Percentiles rank a stretch among this genome's conserved stretches.
These are phyloP conservation scores for Phymastichus coffea DNA, from an alignment of 1,140 invertebrate species.

Conservation along the genomic window DNA sequence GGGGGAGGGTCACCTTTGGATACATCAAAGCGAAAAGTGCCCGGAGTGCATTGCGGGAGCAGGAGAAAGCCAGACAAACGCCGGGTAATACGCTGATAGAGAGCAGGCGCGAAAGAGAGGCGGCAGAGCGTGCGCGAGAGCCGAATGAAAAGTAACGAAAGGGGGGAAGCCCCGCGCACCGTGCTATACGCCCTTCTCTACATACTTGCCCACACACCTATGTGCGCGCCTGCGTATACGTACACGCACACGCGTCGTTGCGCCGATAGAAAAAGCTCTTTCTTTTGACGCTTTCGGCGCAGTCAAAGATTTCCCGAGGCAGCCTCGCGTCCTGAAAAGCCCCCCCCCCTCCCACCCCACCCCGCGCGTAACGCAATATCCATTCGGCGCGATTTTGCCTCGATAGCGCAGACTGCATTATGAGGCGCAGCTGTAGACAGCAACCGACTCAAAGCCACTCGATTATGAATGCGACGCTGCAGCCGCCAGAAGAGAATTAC, in stretches of 20 bases:
- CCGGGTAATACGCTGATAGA: slow-evolving; percentile 13
- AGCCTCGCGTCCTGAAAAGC: too few relatives aligned
- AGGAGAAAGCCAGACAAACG: slow-evolving; percentile 30
- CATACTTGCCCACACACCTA: too few relatives aligned
- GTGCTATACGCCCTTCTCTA: too few relatives aligned
- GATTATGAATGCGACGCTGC: slow-evolving; percentile 11
- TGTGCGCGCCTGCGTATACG: too few relatives aligned
- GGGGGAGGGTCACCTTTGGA: too few relatives aligned
- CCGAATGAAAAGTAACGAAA: neutral
- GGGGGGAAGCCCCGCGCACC: neutral
- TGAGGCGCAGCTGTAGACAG: neutral
- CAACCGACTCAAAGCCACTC: slow-evolving; percentile 12
- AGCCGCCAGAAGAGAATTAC: neutral
- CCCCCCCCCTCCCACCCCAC: too few relatives aligned
- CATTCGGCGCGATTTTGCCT: neutral
- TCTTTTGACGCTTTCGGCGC: neutral
- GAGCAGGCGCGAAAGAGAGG: neutral
- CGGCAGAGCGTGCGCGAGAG: too few relatives aligned
- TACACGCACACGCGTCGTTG: too few relatives aligned
- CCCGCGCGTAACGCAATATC: slow-evolving; percentile 3
- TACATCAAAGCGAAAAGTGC: too few relatives aligned
- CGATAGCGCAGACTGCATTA: neutral
- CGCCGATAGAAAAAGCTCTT: too few relatives aligned
- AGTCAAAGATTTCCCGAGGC: neutral
- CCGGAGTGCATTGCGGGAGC: slow-evolving; percentile 34